Conservation (phyloP, 2,888 invertebrate genomes). For the Patella depressa region DNA sequence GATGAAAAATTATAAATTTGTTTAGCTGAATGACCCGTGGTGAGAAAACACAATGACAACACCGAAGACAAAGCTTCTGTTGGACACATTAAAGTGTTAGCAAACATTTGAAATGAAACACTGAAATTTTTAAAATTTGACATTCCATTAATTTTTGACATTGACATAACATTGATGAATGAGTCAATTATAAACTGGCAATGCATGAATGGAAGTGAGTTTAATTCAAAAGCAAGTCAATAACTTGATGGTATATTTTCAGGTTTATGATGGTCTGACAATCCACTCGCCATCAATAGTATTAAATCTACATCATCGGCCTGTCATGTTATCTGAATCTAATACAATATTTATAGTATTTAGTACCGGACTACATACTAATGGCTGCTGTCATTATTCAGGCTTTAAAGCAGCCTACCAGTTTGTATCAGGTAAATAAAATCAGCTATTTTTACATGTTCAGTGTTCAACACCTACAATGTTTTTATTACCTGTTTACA, state of each 20-base stretch:
- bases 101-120: neutral
- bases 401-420: constrained; percentile 62
- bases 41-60: too few species aligned
- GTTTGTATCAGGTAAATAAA: constrained; percentile 56
- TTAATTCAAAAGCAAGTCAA: neutral
- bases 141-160: neutral
- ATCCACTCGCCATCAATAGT: constrained; percentile 48
- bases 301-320: constrained; percentile 48
- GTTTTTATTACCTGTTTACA: too few species aligned
- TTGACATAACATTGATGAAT: neutral
- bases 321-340: constrained; percentile 54
- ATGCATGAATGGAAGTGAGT: neutral
- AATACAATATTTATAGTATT: constrained; percentile 58
- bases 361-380: constrained; percentile 49
- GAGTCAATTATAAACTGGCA: neutral
- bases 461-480: too few species aligned
- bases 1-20: too few species aligned
- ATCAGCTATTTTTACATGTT: neutral
- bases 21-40: too few species aligned
- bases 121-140: neutral
- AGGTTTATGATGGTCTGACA: constrained; percentile 60
- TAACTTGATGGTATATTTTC: constrained; percentile 16
- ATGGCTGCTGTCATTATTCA: constrained; percentile 49
- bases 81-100: too few species aligned
- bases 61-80: too few species aligned